Evolutionary conservation across 2,797 vertebrate species (phyloP).

Genomic region (Bryconaethiops microstoma): DNA sequence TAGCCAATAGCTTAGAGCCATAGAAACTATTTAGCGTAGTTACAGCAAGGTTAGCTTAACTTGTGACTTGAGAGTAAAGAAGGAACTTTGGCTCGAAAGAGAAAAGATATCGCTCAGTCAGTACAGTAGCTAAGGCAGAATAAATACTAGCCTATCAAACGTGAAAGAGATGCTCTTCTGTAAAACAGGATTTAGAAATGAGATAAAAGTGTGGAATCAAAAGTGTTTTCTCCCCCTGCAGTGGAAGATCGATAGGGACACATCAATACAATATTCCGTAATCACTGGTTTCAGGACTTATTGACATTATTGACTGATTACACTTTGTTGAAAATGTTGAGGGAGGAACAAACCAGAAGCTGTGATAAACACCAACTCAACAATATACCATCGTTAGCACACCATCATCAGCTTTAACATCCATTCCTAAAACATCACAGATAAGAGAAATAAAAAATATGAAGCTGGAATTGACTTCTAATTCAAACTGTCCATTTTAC

Average conservation of each 20-base stretch:
- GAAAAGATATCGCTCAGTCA: neutral
- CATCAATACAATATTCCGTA: neutral
- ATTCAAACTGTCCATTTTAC: too few relatives aligned
- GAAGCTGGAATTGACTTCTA: too few relatives aligned
- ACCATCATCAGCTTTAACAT: neutral
- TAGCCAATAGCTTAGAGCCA: neutral
- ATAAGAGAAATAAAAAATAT: neutral
- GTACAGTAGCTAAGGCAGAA: slow-evolving; percentile 21
- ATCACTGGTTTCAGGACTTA: neutral
- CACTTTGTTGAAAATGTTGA: neutral
- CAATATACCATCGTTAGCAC: neutral
- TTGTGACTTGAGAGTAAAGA: neutral
- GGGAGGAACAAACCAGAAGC: neutral
- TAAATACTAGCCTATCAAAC: slow-evolving; percentile 4
- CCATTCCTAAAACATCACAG: neutral
- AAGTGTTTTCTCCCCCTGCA: neutral
- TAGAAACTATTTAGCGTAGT: neutral
- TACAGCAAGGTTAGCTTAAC: neutral
- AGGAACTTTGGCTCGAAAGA: neutral
- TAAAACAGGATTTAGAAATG: neutral
- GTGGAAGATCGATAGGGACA: neutral
- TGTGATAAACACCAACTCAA: neutral
- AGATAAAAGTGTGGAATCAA: neutral
- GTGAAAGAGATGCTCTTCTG: neutral
- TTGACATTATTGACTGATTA: neutral